A percentile compares a stretch with the other conserved stretches of the same genome.
Conservation (phyloP, 1,140 invertebrate species). For the Calliphora vicina region DNA sequence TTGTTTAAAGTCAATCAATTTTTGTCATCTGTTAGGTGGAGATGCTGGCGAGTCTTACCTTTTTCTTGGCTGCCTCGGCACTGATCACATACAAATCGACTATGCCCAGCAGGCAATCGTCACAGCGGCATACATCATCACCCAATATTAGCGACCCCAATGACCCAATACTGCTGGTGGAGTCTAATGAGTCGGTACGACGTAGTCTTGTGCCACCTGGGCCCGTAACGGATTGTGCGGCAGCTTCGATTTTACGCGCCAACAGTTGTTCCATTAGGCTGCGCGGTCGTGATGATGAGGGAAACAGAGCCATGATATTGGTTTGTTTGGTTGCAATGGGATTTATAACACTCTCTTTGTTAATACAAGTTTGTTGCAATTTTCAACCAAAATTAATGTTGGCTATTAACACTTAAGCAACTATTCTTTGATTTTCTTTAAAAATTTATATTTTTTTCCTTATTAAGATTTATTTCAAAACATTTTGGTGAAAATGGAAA, state of each 20-base stretch:
- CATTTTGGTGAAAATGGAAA: no score
- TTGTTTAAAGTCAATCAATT: slow-evolving; percentile 20
- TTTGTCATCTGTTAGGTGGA: neutral
- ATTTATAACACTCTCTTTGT: neutral
- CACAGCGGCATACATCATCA: slow-evolving; percentile 80
- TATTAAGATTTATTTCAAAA: neutral
- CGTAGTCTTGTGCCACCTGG: slow-evolving; percentile 65
- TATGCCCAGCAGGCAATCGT: slow-evolving; percentile 83
- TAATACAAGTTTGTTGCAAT: slow-evolving; percentile 53
- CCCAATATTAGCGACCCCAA: slow-evolving; percentile 69
- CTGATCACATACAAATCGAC: slow-evolving; percentile 76
- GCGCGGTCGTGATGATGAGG: slow-evolving; percentile 67
- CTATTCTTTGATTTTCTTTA: neutral
- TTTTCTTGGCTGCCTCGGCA: slow-evolving; percentile 69
- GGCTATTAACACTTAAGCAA: slow-evolving; percentile 3
- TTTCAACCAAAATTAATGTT: slow-evolving; percentile 14
- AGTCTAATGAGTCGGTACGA: slow-evolving; percentile 80
- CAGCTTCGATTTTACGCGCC: slow-evolving; percentile 77
- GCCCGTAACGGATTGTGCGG: slow-evolving; percentile 43
- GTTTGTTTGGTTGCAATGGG: neutral
- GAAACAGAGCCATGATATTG: slow-evolving; percentile 57
- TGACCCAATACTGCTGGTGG: slow-evolving; percentile 76
- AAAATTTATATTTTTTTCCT: neutral
- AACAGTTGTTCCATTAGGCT: slow-evolving; percentile 80
- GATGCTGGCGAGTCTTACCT: slow-evolving; percentile 65